Evolutionary conservation across 2,113 vertebrate species (phyloP).

Genomic region (Zosterops pallidus): DNA sequence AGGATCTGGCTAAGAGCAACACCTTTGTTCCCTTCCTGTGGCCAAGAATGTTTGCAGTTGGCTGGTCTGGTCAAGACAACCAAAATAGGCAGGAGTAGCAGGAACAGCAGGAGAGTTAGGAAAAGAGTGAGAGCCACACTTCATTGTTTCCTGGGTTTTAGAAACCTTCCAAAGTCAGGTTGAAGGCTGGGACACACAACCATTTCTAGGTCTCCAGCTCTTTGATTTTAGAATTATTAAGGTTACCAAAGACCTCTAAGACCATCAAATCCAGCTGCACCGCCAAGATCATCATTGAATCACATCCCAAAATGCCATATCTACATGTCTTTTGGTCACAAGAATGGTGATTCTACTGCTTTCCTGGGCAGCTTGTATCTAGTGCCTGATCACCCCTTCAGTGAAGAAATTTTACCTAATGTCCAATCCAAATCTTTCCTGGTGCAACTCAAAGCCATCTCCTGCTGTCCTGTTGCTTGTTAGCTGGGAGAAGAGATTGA

Average conservation of each 20-base stretch:
- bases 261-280: neutral
- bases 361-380: neutral
- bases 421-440: neutral
- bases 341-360: neutral
- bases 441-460: neutral
- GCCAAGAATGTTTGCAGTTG: neutral
- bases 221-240: neutral
- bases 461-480: neutral
- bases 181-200: neutral
- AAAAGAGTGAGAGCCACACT: neutral
- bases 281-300: neutral
- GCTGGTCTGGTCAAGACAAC: fast-evolving
- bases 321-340: neutral
- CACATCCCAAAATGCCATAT: neutral
- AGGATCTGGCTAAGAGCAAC: neutral
- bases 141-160: neutral
- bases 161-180: neutral
- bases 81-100: neutral
- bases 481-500: neutral
- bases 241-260: neutral
- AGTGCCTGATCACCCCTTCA: neutral
- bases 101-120: neutral
- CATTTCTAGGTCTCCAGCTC: neutral
- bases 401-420: neutral
- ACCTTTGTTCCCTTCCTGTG: neutral